phyloP scores from a whole-genome alignment of 2,797 vertebrate genomes.

The Menidia menidia region DNA sequence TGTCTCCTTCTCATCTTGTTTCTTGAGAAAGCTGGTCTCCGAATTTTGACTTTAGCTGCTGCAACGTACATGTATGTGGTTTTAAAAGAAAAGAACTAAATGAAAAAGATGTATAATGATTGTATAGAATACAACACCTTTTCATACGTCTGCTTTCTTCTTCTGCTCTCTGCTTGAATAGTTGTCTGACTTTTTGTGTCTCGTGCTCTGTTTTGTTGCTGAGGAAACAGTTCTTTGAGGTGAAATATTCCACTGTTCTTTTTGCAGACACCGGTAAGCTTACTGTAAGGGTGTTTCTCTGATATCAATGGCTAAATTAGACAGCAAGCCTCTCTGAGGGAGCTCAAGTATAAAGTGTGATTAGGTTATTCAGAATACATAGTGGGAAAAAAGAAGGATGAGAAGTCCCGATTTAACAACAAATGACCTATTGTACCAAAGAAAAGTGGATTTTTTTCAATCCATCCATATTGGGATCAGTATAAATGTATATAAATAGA shows the following conservation, averaged over 20 bases:
- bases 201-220: slow-evolving; percentile 40
- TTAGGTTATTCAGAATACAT: background rate
- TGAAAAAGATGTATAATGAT: slow-evolving; percentile 11
- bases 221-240: slow-evolving; percentile 60
- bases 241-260: slow-evolving; percentile 58
- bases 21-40: background rate
- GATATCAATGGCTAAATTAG: slow-evolving; percentile 26
- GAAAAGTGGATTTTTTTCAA: no score
- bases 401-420: background rate
- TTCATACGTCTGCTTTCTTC: slow-evolving; percentile 14
- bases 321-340: slow-evolving; percentile 15
- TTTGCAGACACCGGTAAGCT: slow-evolving; percentile 27
- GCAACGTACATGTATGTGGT: slow-evolving; percentile 19
- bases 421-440: no score
- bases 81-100: background rate
- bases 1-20: background rate
- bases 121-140: slow-evolving; percentile 1
- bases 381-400: background rate
- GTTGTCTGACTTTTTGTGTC: slow-evolving; percentile 20
- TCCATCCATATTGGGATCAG: no score
- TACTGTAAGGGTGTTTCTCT: slow-evolving; percentile 53
- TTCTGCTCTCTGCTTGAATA: slow-evolving; percentile 26
- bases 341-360: slow-evolving; percentile 2
- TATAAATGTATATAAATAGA: no score
- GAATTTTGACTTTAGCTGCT: background rate